Conservation (phyloP, 2,113 vertebrate genomes). For the Salvator merianae region DNA sequence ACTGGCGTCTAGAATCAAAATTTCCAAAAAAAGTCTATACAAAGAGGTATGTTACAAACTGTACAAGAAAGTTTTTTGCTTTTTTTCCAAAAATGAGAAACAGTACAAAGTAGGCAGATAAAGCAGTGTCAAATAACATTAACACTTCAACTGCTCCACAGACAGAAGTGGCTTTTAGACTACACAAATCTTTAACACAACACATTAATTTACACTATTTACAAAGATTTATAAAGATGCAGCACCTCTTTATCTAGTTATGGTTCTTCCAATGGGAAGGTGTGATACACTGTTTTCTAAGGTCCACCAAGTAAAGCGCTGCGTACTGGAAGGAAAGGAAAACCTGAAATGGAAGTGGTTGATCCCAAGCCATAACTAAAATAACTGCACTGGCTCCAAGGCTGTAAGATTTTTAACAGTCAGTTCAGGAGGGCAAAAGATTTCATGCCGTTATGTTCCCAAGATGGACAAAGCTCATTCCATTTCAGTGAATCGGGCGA, state of each 20-base stretch:
- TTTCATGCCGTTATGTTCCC: neutral
- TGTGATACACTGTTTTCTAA: constrained; percentile 36
- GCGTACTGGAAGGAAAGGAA: constrained; percentile 45
- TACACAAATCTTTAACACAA: constrained; percentile 57
- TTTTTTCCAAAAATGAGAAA: constrained; percentile 69
- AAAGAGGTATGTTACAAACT: constrained; percentile 84
- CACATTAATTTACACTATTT: constrained; percentile 73
- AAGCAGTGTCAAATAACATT: constrained; percentile 61
- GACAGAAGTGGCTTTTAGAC: constrained; percentile 29
- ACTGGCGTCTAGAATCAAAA: constrained; percentile 80
- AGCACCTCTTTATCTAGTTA: constrained; percentile 54
- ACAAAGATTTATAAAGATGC: constrained; percentile 65
- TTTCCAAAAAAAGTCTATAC: constrained; percentile 85
- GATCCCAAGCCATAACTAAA: constrained; percentile 59
- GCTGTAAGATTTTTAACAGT: constrained; percentile 59
- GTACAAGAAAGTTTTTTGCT: constrained; percentile 68
- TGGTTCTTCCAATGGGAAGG: constrained; percentile 61
- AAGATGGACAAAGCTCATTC: constrained; percentile 60
- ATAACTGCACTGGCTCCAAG: constrained; percentile 59
- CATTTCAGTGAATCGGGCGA: constrained; percentile 96
- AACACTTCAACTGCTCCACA: constrained; percentile 47
- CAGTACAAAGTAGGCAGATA: constrained; percentile 64
- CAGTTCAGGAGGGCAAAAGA: constrained; percentile 33
- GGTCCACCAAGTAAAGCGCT: constrained; percentile 49
- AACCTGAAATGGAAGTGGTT: constrained; percentile 66